A percentile compares a stretch with the other conserved stretches of the same genome.
These are phyloP conservation scores for Nesidiocoris tenuis DNA, from an alignment of 2,888 invertebrate genomes.

Conservation along the genomic window DNA sequence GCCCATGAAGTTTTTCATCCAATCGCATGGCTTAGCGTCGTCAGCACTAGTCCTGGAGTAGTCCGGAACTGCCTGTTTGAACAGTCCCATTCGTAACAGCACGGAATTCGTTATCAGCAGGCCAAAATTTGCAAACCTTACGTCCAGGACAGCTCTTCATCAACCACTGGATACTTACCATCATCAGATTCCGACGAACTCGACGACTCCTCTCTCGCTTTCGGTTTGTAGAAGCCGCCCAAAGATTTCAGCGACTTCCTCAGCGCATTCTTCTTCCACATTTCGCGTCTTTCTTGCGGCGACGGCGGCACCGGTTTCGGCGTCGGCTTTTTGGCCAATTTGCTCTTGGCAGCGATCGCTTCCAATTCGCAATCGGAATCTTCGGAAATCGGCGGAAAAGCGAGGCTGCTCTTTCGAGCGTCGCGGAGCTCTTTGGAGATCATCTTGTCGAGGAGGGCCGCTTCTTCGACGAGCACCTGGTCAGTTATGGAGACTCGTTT, in stretches of 20 bases:
- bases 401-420: slow-evolving; percentile 46
- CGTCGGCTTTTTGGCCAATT: slow-evolving; percentile 50
- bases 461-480: slow-evolving; percentile 51
- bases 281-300: slow-evolving; percentile 51
- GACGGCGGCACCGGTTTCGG: slow-evolving; percentile 52
- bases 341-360: slow-evolving; percentile 52
- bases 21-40: too few species aligned
- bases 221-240: slow-evolving; percentile 43
- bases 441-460: slow-evolving; percentile 50
- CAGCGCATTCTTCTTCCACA: slow-evolving; percentile 40
- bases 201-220: not conserved
- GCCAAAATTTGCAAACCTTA: too few species aligned
- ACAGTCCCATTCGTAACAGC: too few species aligned
- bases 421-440: slow-evolving; percentile 50
- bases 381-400: slow-evolving; percentile 34
- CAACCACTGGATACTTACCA: slow-evolving; percentile 51
- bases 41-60: too few species aligned
- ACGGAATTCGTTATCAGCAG: too few species aligned
- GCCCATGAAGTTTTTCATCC: too few species aligned
- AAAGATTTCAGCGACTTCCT: slow-evolving; percentile 33
- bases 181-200: slow-evolving; percentile 30
- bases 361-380: slow-evolving; percentile 42
- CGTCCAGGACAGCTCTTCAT: too few species aligned
- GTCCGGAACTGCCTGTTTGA: too few species aligned
- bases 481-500: slow-evolving; percentile 51